Base-by-base conservation (phyloP, 1,140 invertebrate genomes). In the Chelonus insularis region DNA sequence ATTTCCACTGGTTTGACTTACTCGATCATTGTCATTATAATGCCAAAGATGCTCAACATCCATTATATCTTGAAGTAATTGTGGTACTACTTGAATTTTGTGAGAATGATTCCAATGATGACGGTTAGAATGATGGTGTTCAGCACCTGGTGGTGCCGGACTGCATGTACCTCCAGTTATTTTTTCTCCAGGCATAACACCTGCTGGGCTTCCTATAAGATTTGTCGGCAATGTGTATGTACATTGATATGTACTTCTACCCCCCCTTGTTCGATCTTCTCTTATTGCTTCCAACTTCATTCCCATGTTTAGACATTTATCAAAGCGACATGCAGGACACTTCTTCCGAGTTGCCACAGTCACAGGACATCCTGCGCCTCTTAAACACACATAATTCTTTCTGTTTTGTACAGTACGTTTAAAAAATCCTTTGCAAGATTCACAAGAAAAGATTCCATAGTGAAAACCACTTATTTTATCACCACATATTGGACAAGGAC, bases 401-500 rank as follows among this genome's bases (percentile, higher is more conserved):
- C 96, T 88, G 77, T 99, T 99, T 83, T 98, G 96, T 3, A 98
- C 96, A 39, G 95, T 98, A 63, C 96, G 86, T 79, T 98, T 98
- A 82, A 99, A 99, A 80, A 99, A 99, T 2, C 96, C 96, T 84
- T 99, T 99, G 77, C 91, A 98, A 8, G 93, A 96, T 76, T 98
- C 96, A 82, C 96, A 98, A 8, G 94, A 96, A 79, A 97, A 97
- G 68, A 98, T 97, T 8, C 94, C 94, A 73, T 97, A 97, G 77
- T 97, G 94, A 78, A 96, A 96, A 8, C 95, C 95, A 64, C 92
- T 95, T 67, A 96, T 96, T 77, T 95, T 94, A 77, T 97, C 95
- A 0, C 94, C 94, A 74, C 95, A 97, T 56, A 97, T 95, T 6
- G 94, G 94, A 80, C 95, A 97, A 0, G 94, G 94, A 68, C 93